Evolutionary conservation across 2,113 vertebrate species (phyloP).

Genomic region (Marmota monax): DNA sequence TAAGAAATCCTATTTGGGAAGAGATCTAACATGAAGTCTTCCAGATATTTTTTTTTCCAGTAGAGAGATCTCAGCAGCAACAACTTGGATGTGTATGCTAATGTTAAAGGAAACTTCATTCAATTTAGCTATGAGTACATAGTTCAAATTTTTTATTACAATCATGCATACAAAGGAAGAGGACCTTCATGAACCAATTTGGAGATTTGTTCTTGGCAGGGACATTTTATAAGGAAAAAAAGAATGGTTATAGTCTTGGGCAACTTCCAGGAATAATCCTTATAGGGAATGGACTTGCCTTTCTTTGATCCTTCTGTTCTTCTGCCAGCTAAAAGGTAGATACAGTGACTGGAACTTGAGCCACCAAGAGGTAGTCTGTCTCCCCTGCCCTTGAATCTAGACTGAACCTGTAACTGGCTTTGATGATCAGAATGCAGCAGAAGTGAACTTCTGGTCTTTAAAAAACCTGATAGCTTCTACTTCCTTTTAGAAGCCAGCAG

Average conservation of each 20-base stretch:
- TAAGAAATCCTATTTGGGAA: constrained; percentile 7
- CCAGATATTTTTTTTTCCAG: neutral
- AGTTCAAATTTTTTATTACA: neutral
- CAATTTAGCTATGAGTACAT: neutral
- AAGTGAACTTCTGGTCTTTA: neutral
- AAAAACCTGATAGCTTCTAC: neutral
- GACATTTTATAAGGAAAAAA: constrained; percentile 24
- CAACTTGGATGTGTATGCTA: neutral
- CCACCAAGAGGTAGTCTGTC: neutral
- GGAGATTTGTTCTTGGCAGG: neutral
- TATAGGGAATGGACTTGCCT: neutral
- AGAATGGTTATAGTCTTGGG: constrained; percentile 24
- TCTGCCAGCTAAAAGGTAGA: constrained; percentile 3
- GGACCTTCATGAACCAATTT: neutral
- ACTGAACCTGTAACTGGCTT: neutral
- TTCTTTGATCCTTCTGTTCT: constrained; percentile 3
- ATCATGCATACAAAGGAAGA: neutral
- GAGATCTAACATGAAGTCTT: neutral
- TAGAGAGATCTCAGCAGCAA: neutral
- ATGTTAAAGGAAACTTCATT: neutral
- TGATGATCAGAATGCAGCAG: neutral
- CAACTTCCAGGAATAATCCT: constrained; percentile 14
- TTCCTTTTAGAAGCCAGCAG: neutral
- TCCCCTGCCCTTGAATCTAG: neutral
- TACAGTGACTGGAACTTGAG: constrained; percentile 3